Evolutionary conservation across 1,140 invertebrate species (phyloP), one percentile per base, ranked within the genome.

Genomic region (Drosophila nigrodunni): DNA sequence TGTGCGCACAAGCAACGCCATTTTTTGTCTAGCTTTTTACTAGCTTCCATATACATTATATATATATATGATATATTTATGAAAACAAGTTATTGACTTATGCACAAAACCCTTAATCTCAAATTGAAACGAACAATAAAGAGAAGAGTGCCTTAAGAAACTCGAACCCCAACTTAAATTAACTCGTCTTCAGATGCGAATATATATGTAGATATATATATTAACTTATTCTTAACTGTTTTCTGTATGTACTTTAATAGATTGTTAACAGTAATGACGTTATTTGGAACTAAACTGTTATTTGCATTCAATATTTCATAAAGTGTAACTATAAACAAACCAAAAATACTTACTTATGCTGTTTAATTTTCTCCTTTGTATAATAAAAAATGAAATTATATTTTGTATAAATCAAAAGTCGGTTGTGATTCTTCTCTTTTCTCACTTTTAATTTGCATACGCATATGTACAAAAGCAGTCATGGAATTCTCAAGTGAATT

Each of bases 141-240:
- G 69, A 69, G 74, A 77, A 82, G 73, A 83, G 80, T 83, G 81
- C 80, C 80, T 83, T 83, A 83, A 69, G 68, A 80, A 62, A 25
- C 10, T 72, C 25, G 25, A 30, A 30, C 3, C 25, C 71, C 59
- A 54, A 69, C 13, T 13, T 25, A 9, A 43, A 58, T 43, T 35
- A 13, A 34, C 34, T 35, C 43, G 34, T 1, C 46, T 70, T 66
- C 64, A 61, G 62, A 44, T 58, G 61, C 39, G 61, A 58, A 55
- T 72, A 55, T 15, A 49, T n/a, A 59, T 44, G 3, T 35, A 67
- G 52, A 43, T 58, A 61, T 4, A 30, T 30, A 30, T 30, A 30
- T 30, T 30, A 30, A 30, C 3, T 30, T 30, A 30, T 30, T 30
- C 25, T 30, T 30, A 30, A 30, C 25, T 30, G 25, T 30, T 44